Conservation (phyloP, 53 echinoderm and acorn worm genomes). For the Temnopleurus reevesii region DNA sequence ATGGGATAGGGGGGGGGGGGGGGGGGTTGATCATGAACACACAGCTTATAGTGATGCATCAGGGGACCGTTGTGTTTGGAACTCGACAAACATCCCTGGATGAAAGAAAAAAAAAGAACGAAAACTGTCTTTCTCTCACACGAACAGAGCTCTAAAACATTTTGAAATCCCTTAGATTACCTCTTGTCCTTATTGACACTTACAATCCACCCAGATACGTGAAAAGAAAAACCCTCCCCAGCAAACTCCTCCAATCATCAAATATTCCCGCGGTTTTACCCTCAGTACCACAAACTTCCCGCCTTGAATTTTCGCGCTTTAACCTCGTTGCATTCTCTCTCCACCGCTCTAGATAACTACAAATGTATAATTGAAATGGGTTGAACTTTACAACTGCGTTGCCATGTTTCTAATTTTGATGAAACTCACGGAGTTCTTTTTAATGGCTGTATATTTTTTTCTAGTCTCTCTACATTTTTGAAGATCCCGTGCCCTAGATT, state of each 20-base stretch:
- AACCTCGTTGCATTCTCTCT: not conserved
- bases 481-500: not conserved
- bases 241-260: not conserved
- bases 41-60: no score
- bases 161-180: not conserved
- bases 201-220: slow-evolving; percentile 28
- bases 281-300: not conserved
- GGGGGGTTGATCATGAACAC: no score
- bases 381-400: not conserved
- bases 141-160: not conserved
- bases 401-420: not conserved
- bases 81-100: no score
- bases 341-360: not conserved
- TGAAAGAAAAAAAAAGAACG: not conserved
- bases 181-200: not conserved
- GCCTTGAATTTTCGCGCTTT: not conserved
- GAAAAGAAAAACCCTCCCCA: not conserved
- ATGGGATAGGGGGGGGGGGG: no score
- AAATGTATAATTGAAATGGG: slow-evolving; percentile 4
- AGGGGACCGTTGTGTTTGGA: no score
- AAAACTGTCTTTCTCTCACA: not conserved
- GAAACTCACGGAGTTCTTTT: not conserved
- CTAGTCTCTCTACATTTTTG: not conserved
- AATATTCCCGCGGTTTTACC: not conserved
- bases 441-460: not conserved